Conservation (phyloP, 2,888 invertebrate species). For the Cryptus armator region DNA sequence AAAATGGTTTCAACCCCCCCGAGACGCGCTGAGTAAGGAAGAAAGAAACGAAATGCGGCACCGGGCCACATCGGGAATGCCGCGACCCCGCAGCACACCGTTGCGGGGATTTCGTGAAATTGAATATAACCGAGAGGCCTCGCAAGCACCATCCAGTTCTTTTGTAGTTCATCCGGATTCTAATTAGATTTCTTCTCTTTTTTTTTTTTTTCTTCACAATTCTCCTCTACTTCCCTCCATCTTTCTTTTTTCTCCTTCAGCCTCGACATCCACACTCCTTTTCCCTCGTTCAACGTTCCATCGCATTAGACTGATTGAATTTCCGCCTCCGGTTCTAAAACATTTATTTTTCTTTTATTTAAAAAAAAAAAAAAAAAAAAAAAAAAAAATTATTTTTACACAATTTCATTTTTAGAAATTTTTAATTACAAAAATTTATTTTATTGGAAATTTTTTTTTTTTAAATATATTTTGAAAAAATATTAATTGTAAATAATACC, state of each 20-base stretch:
- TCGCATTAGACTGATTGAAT: conserved; percentile 71
- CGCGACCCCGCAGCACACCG: background rate
- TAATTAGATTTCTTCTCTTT: conserved; percentile 59
- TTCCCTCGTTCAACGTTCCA: conserved; percentile 59
- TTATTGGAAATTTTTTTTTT: too few species aligned
- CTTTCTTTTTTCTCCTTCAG: conserved; percentile 38
- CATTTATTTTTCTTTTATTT: conserved; percentile 48
- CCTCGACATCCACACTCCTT: conserved; percentile 40
- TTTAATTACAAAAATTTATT: too few species aligned
- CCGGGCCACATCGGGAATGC: background rate
- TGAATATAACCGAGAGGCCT: conserved; percentile 61
- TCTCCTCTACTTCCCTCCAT: background rate
- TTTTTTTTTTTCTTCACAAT: conserved; percentile 37
- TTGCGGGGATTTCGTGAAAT: conserved; percentile 54
- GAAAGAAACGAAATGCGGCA: background rate
- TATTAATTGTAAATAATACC: too few species aligned
- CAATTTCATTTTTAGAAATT: too few species aligned
- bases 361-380: background rate
- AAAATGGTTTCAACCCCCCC: background rate
- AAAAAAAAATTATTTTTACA: too few species aligned
- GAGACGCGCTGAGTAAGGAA: background rate
- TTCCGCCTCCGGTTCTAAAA: conserved; percentile 58
- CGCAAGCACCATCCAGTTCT: conserved; percentile 50
- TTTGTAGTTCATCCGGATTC: conserved; percentile 65
- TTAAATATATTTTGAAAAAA: too few species aligned